Conservation (phyloP, 2,797 vertebrate genomes). For the Columba guinea region DNA sequence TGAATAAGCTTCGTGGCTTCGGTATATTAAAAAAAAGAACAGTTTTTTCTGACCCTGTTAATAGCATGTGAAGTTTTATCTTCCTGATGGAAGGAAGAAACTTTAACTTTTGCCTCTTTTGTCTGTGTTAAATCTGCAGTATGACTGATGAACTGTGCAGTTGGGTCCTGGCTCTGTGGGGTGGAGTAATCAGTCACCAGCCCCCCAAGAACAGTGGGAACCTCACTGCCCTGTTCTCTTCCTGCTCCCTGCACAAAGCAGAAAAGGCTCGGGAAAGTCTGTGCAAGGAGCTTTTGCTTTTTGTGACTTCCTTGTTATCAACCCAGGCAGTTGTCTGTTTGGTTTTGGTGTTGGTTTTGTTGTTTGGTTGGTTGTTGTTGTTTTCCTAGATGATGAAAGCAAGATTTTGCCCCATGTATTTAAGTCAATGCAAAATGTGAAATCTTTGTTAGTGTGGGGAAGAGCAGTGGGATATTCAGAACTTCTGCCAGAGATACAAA, state of each 20-base stretch:
- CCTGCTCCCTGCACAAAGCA: background rate
- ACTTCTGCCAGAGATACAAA: background rate
- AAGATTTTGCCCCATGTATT: background rate
- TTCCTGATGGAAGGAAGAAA: conserved; percentile 36
- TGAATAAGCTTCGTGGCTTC: conserved; percentile 76
- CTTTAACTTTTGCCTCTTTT: conserved; percentile 1
- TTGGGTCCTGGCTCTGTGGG: background rate
- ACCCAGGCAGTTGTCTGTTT: background rate
- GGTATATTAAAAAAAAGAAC: conserved; percentile 67
- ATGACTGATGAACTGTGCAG: background rate
- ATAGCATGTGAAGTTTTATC: conserved; percentile 54
- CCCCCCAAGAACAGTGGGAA: background rate
- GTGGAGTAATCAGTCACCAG: background rate
- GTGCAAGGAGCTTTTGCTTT: background rate
- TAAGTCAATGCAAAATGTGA: background rate
- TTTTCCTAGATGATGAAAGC: background rate
- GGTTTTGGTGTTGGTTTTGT: too few relatives aligned
- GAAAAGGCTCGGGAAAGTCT: background rate
- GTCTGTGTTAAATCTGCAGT: background rate
- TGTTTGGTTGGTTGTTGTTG: too few relatives aligned
- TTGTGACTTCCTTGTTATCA: background rate
- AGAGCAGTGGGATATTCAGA: background rate
- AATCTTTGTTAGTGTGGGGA: background rate
- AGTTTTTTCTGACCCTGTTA: conserved; percentile 57
- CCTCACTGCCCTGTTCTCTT: background rate